These are phyloP conservation scores for Eptatretus atami DNA, from an alignment of 2,797 vertebrate species.

Conservation along the genomic window DNA sequence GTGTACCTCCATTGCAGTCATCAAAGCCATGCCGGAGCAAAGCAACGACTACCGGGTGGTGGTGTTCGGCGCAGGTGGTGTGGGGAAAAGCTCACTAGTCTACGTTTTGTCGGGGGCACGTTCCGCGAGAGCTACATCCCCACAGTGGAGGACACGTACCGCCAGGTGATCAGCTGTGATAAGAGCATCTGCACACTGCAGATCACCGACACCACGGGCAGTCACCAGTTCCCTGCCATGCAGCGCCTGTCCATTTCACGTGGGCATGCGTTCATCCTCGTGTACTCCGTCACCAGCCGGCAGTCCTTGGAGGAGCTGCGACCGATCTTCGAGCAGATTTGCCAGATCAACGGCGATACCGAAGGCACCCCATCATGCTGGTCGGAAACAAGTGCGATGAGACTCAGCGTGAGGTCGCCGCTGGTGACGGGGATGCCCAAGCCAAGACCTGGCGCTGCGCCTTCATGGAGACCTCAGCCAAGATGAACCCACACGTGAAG, in stretches of 20 bases:
- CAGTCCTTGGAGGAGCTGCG: conserved; percentile 75
- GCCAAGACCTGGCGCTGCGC: conserved; percentile 76
- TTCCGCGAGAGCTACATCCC: conserved; percentile 90
- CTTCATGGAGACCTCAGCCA: conserved; percentile 94
- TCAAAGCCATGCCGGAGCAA: conserved; percentile 43
- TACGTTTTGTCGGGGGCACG: conserved; percentile 75
- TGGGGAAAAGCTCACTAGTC: conserved; percentile 84
- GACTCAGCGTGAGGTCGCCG: conserved; percentile 60
- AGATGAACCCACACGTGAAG: conserved; percentile 83
- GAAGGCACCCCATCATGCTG: conserved; percentile 75
- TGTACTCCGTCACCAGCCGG: conserved; percentile 63
- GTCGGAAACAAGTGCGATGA: conserved; percentile 92
- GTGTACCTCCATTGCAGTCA: too few species aligned
- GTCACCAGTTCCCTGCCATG: conserved; percentile 89
- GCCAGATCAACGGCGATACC: conserved; percentile 67
- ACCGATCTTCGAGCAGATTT: conserved; percentile 64
- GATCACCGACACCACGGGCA: conserved; percentile 80
- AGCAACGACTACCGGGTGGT: conserved; percentile 88
- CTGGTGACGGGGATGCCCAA: conserved; percentile 50
- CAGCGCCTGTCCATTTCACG: conserved; percentile 83
- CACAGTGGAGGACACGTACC: conserved; percentile 83
- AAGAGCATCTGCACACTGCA: conserved; percentile 78
- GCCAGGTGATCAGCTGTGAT: conserved; percentile 88
- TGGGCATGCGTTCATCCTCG: conserved; percentile 71
- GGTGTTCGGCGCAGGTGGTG: conserved; percentile 67